phyloP scores from a whole-genome alignment of 1,140 invertebrate genomes.

The Paralvinella palmiformis region DNA sequence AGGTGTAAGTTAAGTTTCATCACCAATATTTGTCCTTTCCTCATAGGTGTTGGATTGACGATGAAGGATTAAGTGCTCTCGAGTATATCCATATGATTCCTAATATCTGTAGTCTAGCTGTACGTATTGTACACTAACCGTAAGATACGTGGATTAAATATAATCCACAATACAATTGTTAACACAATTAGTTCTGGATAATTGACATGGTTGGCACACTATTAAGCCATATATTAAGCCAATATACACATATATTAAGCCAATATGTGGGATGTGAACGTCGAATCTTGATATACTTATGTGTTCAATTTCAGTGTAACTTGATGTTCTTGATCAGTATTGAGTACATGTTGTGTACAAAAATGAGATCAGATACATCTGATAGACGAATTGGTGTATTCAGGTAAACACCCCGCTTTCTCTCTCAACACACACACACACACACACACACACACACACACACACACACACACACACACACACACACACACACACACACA shows the following conservation, averaged over 20 bases:
- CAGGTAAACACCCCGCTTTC: not conserved
- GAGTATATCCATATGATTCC: constrained; percentile 54
- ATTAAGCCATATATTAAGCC: not conserved
- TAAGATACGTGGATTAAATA: not conserved
- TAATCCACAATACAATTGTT: not conserved
- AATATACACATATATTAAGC: not conserved
- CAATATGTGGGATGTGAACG: not conserved
- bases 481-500: not conserved
- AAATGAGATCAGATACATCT: not conserved
- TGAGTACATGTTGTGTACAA: constrained; percentile 1
- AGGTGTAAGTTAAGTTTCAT: too few relatives aligned
- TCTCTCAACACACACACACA: not conserved
- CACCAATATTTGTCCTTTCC: not conserved
- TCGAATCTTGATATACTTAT: not conserved
- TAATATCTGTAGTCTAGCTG: constrained; percentile 52
- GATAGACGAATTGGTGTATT: not conserved
- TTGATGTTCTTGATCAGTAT: constrained; percentile 9
- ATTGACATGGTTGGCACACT: not conserved
- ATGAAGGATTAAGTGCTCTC: constrained; percentile 42
- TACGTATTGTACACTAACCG: constrained; percentile 32
- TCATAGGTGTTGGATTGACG: constrained; percentile 51
- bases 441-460: not conserved
- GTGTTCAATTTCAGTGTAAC: not conserved
- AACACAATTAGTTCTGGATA: not conserved
- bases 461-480: not conserved